A percentile compares a stretch with the other conserved stretches of the same genome.
Evolutionary conservation across 2,888 invertebrate genomes (phyloP).

Genomic region (Tetanocera ferruginea): DNA sequence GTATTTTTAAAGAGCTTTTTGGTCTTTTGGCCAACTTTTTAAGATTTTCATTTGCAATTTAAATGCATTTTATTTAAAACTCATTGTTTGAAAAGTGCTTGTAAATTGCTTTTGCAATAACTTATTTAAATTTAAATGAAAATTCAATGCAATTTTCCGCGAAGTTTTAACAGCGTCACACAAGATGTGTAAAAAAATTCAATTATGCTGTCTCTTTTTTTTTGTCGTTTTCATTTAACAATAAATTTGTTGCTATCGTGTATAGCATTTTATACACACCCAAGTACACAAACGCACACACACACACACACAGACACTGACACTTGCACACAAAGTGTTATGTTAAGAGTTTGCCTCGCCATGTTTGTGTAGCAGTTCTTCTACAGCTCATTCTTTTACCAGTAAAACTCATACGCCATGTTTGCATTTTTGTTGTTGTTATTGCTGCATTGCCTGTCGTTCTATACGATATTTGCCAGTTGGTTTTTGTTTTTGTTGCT

Average conservation of each 20-base stretch:
- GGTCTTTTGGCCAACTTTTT: not conserved
- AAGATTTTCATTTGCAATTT: too few relatives aligned
- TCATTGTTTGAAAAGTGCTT: not conserved
- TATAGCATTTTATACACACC: not conserved
- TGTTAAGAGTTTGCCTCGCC: not conserved
- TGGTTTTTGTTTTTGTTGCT: constrained; percentile 1
- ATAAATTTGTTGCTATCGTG: constrained; percentile 13
- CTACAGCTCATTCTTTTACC: not conserved
- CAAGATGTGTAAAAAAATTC: not conserved
- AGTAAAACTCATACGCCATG: not conserved
- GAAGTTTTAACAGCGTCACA: not conserved
- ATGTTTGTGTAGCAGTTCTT: constrained; percentile 1
- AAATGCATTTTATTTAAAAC: not conserved
- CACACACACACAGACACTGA: not conserved
- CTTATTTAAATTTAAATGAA: too few relatives aligned
- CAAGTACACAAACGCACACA: not conserved
- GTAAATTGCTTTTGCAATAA: not conserved
- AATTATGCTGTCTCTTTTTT: not conserved
- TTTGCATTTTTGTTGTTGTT: constrained; percentile 1
- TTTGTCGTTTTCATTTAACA: not conserved
- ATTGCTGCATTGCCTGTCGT: constrained; percentile 8
- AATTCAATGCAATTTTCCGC: too few relatives aligned
- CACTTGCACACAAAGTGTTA: not conserved
- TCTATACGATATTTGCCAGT: not conserved
- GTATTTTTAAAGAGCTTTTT: not conserved